phyloP scores from a whole-genome alignment of 1,140 invertebrate species.

The Monomorium pharaonis region DNA sequence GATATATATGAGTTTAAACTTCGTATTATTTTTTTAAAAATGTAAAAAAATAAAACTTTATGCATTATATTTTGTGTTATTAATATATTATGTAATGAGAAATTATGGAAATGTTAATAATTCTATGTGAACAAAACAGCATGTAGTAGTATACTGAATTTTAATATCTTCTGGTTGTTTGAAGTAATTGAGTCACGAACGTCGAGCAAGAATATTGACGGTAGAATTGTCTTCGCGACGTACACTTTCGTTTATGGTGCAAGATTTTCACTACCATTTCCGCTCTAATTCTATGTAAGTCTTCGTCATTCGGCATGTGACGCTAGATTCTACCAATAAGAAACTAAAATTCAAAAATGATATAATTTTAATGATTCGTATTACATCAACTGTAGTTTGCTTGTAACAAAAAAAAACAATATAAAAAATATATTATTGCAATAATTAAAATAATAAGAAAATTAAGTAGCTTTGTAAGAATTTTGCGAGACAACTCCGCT shows the following conservation, averaged over 20 bases:
- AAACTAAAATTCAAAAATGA: background rate
- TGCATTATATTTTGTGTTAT: background rate
- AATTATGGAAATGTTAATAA: background rate
- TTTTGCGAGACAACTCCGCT: background rate
- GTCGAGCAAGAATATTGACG: slow-evolving; percentile 20
- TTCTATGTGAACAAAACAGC: background rate
- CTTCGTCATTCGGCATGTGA: background rate
- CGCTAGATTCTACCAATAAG: background rate
- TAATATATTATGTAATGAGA: background rate
- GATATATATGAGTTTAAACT: background rate
- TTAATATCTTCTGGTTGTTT: background rate
- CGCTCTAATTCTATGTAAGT: slow-evolving; percentile 50
- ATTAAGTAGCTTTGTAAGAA: background rate
- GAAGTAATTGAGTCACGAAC: slow-evolving; percentile 6
- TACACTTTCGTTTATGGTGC: slow-evolving; percentile 39
- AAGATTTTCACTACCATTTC: slow-evolving; percentile 53
- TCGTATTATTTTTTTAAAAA: background rate
- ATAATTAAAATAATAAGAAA: background rate
- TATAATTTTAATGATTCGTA: background rate
- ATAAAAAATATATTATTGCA: background rate
- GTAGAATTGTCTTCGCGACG: slow-evolving; percentile 31
- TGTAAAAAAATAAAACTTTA: background rate
- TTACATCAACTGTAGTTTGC: background rate
- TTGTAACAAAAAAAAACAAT: background rate
- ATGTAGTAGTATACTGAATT: background rate